Percentiles rank a stretch among this genome's conserved stretches.
These are phyloP conservation scores for Nerophis ophidion DNA, from an alignment of 2,113 vertebrate species.

Conservation along the genomic window DNA sequence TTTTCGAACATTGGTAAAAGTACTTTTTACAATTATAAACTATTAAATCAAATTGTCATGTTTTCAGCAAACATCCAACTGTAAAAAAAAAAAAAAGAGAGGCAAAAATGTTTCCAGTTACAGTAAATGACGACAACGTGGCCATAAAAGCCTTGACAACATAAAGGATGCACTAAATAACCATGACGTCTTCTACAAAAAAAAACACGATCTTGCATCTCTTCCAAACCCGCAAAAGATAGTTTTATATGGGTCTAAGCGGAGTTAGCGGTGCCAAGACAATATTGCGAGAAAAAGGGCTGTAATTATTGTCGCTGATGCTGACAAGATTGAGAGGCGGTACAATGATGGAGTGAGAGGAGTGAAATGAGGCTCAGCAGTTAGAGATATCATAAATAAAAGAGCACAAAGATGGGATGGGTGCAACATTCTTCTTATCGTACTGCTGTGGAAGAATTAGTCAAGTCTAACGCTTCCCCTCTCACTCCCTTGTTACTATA, in stretches of 20 bases:
- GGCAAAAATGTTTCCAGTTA: conserved; percentile 1
- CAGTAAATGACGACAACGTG: conserved; percentile 1
- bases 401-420: conserved; percentile 3
- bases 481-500: conserved; percentile 56
- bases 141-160: conserved; percentile 9
- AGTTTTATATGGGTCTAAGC: background rate
- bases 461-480: conserved; percentile 69
- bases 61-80: background rate
- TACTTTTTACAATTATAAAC: too few species aligned
- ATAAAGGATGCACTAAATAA: conserved; percentile 9
- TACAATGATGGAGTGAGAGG: background rate
- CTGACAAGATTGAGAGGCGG: conserved; percentile 5
- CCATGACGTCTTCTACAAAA: background rate
- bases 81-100: background rate
- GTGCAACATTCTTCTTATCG: conserved; percentile 12
- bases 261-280: background rate
- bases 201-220: background rate
- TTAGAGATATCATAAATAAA: conserved; percentile 1
- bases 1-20: too few species aligned
- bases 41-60: too few species aligned
- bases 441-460: conserved; percentile 27
- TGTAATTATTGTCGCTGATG: conserved; percentile 30
- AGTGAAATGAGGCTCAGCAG: conserved; percentile 3
- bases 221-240: background rate
- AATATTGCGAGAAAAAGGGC: background rate